Conservation (phyloP, 1,140 invertebrate species). For the Rhynchophorus ferrugineus region DNA sequence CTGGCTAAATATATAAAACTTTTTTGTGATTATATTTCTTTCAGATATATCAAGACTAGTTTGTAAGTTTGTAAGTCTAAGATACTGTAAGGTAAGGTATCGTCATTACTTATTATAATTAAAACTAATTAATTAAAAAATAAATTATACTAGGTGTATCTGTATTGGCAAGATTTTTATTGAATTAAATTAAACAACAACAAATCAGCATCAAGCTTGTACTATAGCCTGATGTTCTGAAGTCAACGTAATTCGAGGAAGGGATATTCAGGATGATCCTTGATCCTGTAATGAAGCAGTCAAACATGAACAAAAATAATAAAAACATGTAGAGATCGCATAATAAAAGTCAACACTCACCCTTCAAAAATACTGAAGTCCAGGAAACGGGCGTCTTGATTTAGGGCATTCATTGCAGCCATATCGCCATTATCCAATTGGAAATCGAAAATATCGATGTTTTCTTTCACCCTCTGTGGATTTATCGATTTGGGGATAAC, state of each 20-base stretch:
- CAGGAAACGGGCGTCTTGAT: constrained; percentile 58
- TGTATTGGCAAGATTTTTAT: background rate
- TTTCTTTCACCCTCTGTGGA: constrained; percentile 57
- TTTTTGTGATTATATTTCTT: too few relatives aligned
- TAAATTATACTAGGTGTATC: background rate
- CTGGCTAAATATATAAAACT: too few relatives aligned
- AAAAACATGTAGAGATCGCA: background rate
- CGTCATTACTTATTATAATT: too few relatives aligned
- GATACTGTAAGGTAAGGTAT: too few relatives aligned
- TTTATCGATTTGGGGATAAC: constrained; percentile 82
- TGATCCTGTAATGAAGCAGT: constrained; percentile 46
- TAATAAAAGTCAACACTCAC: constrained; percentile 20
- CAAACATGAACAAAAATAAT: background rate
- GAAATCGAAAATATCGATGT: constrained; percentile 58
- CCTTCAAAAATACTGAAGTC: constrained; percentile 55
- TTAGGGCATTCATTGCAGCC: constrained; percentile 46
- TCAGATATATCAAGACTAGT: too few relatives aligned
- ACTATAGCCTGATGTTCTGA: background rate
- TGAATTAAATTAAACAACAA: too few relatives aligned
- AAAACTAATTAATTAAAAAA: too few relatives aligned
- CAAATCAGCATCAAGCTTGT: background rate
- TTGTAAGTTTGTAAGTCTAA: too few relatives aligned
- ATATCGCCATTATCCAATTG: constrained; percentile 49
- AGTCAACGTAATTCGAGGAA: constrained; percentile 25
- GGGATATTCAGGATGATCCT: constrained; percentile 60